Evolutionary conservation across 1,140 invertebrate species (phyloP), one percentile per base, ranked within the genome.

Genomic region (Formica selysi): DNA sequence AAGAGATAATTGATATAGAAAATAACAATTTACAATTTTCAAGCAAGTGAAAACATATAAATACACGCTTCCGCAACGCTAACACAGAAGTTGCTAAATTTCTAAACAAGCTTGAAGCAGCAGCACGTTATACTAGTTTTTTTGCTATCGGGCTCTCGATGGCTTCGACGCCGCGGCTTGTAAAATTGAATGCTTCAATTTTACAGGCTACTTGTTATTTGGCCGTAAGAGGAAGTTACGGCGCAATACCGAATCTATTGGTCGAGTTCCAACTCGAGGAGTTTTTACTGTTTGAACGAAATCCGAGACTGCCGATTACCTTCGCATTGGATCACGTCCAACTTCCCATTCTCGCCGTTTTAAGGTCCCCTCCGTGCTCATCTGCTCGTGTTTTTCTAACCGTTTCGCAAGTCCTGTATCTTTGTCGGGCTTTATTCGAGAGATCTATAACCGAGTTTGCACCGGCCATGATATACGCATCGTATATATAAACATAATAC

Each of bases 221-320:
- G 74, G 51, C 32, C 22, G 41, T 26, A 68, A 48, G 29, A 62
- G 61, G 61, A 87, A 91, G 84, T 85, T 86, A 76, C 76, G 54
- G 76, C 22, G 78, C 89, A 86, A 48, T 89, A 84, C 44, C 57
- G 85, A 89, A 85, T 89, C 88, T 86, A 92, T 92, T 92, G 91
- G 91, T 92, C 89, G 51, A 26, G 26, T 91, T 92, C 91, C 91
- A 91, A 90, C 87, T 91, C 83, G 83, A 74, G 68, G 65, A 86
- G 87, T 91, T 92, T 91, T 91, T 89, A 85, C 79, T 85, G 89
- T 91, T 91, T 76, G 78, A 79, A 85, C 85, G 81, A 92, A 92
- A 87, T 86, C 85, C 81, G 85, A 79, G 86, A 92, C 87, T 91
- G 70, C 86, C 91, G 91, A 92, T 92, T 92, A 92, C 88, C 91